Evolutionary conservation across 2,797 vertebrate genomes (phyloP).

Genomic region (Nyctibius grandis): DNA sequence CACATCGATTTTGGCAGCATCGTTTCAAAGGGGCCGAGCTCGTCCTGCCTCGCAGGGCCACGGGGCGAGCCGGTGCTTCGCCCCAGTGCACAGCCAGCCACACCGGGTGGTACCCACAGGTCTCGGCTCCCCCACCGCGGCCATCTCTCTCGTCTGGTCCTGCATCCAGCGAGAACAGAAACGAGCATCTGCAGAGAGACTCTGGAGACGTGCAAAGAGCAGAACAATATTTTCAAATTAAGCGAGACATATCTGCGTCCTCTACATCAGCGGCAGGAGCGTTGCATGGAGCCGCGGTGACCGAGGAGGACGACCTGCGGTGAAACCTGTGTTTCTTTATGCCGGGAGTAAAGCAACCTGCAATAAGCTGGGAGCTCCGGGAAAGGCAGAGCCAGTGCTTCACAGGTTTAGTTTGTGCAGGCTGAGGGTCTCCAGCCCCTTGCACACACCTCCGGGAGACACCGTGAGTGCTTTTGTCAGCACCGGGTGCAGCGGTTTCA

Average conservation of each 20-base stretch:
- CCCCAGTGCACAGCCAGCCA: accelerated
- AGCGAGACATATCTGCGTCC: background rate
- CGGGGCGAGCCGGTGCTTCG: background rate
- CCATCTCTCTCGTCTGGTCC: background rate
- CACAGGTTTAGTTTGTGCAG: background rate
- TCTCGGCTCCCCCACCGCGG: background rate
- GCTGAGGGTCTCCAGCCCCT: background rate
- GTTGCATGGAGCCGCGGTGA: background rate
- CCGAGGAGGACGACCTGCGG: accelerated
- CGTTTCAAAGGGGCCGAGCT: background rate
- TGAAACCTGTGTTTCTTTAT: background rate
- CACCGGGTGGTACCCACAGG: accelerated
- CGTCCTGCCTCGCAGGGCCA: background rate
- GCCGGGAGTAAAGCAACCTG: background rate
- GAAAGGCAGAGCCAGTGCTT: background rate
- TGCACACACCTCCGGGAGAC: background rate
- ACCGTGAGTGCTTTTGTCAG: background rate
- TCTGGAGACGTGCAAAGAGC: background rate
- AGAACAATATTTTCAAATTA: background rate
- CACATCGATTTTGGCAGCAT: background rate
- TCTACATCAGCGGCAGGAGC: background rate
- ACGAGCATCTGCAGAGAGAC: accelerated
- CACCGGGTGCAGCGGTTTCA: background rate
- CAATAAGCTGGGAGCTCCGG: accelerated
- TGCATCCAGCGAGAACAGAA: background rate